phyloP scores from a whole-genome alignment of 1,140 invertebrate genomes.

The Drosophila ogumai region DNA sequence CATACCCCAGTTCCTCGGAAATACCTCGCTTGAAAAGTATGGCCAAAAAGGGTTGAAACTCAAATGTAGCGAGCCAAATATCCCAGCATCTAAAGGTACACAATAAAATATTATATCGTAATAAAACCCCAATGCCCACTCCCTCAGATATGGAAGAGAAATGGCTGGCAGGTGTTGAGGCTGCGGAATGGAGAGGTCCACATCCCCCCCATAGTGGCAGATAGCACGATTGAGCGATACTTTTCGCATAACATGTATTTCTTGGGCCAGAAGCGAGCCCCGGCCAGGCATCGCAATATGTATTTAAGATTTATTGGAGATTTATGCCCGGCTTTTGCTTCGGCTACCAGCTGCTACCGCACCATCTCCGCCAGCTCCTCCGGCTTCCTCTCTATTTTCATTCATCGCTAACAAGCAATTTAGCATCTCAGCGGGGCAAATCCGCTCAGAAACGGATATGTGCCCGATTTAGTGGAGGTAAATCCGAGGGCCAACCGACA shows the following conservation, averaged over 20 bases:
- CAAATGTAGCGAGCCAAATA: constrained; percentile 56
- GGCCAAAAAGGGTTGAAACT: constrained; percentile 49
- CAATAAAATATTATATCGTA: constrained; percentile 82
- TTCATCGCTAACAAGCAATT: constrained; percentile 61
- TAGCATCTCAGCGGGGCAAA: constrained; percentile 25
- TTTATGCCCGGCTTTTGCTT: constrained; percentile 71
- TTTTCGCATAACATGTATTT: constrained; percentile 59
- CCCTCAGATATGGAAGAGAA: constrained; percentile 46
- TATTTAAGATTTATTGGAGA: constrained; percentile 74
- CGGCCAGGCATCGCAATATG: constrained; percentile 64
- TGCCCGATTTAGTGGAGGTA: neutral
- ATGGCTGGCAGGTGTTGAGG: constrained; percentile 30
- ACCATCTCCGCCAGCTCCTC: constrained; percentile 4
- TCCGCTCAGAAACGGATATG: constrained; percentile 12
- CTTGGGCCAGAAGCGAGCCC: constrained; percentile 37
- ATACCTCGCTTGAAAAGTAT: constrained; percentile 5
- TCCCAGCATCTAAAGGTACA: constrained; percentile 75
- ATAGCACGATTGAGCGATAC: constrained; percentile 71
- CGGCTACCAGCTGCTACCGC: constrained; percentile 31
- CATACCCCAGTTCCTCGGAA: neutral
- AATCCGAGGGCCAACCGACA: constrained; percentile 2
- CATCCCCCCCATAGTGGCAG: constrained; percentile 2
- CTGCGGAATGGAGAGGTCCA: neutral
- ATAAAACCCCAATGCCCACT: constrained; percentile 64
- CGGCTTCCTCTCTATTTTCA: constrained; percentile 34